Base-by-base conservation (phyloP, 1,140 invertebrate genomes). In the Drosophila orosa region DNA sequence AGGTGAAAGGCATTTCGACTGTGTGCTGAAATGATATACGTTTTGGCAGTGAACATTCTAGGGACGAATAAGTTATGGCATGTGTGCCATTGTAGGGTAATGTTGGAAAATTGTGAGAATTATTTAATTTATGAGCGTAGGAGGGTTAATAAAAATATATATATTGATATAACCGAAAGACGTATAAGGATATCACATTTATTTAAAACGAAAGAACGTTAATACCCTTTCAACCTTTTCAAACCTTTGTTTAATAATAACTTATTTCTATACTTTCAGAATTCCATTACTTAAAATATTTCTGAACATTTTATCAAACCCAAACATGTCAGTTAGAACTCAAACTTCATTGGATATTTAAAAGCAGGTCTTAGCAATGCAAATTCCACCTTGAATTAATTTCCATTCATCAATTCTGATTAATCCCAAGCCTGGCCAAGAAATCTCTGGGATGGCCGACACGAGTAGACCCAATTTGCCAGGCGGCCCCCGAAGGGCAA, bases 351-450 rank as follows among this genome's bases (percentile, higher is more conserved):
- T 33, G 44, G 19, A 52, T 15, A 37, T n/a, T 65, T 69, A 29
- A 71, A 57, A 40, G 31, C 22, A 4, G 7, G 42, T 24, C 66
- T 66, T 66, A 44, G 47, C 24, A 22, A 9, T 29, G 42, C n/a
- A n/a, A 47, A 27, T 31, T 22, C 25, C 33, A 71, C 68, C 66
- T 71, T 56, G 27, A 54, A 76, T 50, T 67, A 76, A 76, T 76
- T 66, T 45, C 17, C 55, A 54, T 50, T 66, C 78, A 85, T 85
- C 63, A 85, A 85, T 86, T 85, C 80, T 82, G 83, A 85, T 85
- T 86, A 87, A 75, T 76, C 63, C 50, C 69, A 40, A 63, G 47
- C 58, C 39, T 47, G 45, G 40, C 19, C 29, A n/a, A 44, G 42
- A 69, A 71, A 69, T 44, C 63, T 61, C 50, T 42, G 52, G 31